phyloP scores from a whole-genome alignment of 2,888 invertebrate species.

The Napeogenes sylphis region DNA sequence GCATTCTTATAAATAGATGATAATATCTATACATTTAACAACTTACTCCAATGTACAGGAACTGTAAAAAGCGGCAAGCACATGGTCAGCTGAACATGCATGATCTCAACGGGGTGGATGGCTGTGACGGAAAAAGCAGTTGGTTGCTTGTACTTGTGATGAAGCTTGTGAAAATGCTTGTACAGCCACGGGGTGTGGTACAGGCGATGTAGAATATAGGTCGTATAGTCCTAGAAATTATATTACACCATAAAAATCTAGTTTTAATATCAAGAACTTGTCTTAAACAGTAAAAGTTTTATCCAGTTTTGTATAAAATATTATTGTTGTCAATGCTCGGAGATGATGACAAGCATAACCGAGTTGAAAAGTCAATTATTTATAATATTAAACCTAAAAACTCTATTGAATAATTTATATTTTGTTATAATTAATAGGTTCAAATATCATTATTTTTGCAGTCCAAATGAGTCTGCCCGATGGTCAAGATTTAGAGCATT shows the following conservation, averaged over 20 bases:
- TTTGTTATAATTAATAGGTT: too few species aligned
- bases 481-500: too few species aligned
- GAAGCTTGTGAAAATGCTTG: slow-evolving; percentile 84
- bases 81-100: slow-evolving; percentile 79
- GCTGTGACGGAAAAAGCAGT: slow-evolving; percentile 87
- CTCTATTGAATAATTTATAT: too few species aligned
- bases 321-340: too few species aligned
- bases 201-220: slow-evolving; percentile 81
- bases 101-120: slow-evolving; percentile 84
- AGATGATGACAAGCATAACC: too few species aligned
- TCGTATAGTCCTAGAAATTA: slow-evolving; percentile 75
- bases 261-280: too few species aligned
- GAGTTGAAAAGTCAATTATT: too few species aligned
- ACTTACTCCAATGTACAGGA: slow-evolving; percentile 83
- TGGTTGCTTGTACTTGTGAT: slow-evolving; percentile 86
- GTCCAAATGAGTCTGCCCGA: background rate
- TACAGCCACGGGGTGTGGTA: slow-evolving; percentile 84
- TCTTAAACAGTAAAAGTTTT: too few species aligned
- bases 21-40: background rate
- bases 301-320: too few species aligned
- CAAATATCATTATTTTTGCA: too few species aligned
- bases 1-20: too few species aligned
- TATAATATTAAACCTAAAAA: too few species aligned
- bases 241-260: background rate
- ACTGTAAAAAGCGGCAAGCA: slow-evolving; percentile 80